Conservation (phyloP, 2,797 vertebrate genomes). For the Fratercula arctica region DNA sequence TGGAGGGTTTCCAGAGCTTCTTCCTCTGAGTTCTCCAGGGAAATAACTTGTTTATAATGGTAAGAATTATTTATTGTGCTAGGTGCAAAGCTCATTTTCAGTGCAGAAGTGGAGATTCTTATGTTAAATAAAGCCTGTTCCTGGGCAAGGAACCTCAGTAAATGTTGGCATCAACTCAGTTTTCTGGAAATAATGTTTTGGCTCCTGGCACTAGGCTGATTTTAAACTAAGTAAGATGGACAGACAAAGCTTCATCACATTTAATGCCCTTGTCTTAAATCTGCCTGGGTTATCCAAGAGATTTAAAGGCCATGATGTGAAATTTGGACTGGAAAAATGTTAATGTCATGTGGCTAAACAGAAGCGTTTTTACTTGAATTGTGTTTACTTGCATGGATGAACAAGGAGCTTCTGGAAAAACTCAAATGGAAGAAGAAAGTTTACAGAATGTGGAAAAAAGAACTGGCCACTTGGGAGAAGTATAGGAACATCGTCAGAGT, state of each 20-base stretch:
- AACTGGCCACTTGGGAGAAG: background rate
- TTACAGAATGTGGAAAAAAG: background rate
- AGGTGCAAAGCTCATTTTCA: slow-evolving; percentile 9
- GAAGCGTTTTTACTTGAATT: background rate
- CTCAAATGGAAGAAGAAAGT: background rate
- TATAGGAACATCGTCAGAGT: background rate
- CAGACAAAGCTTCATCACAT: background rate
- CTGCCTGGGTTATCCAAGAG: background rate
- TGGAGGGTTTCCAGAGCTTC: background rate
- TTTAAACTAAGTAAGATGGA: slow-evolving; percentile 19
- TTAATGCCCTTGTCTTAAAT: background rate
- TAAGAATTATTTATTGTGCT: background rate
- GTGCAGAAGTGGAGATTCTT: background rate
- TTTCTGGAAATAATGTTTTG: slow-evolving; percentile 19
- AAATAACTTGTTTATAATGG: background rate
- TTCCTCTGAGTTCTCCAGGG: background rate
- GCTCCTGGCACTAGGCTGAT: slow-evolving; percentile 13
- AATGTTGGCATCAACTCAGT: background rate
- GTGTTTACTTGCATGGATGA: background rate
- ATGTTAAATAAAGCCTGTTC: background rate
- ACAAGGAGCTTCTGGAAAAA: background rate
- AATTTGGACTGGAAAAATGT: background rate
- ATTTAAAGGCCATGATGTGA: background rate
- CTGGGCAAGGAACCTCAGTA: background rate
- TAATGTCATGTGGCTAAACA: background rate